Conservation (phyloP, 2,888 invertebrate species). For the Drosophila mimetica region DNA sequence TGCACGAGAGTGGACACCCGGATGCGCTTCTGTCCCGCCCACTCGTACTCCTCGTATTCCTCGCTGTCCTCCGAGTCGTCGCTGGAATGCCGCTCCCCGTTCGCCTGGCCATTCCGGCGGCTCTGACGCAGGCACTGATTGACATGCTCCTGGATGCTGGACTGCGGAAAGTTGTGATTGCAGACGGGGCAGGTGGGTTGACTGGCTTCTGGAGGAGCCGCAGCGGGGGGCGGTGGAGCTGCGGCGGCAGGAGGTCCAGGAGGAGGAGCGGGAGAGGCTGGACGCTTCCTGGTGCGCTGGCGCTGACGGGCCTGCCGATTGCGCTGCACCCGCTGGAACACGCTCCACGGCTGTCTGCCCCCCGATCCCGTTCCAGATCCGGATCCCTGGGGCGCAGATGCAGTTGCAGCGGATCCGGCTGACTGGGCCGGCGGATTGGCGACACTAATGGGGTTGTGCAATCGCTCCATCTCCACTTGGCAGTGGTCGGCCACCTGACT, state of each 20-base stretch:
- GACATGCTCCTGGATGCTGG: slow-evolving; percentile 90
- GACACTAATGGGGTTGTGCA: slow-evolving; percentile 76
- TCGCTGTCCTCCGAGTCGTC: slow-evolving; percentile 89
- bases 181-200: slow-evolving; percentile 90
- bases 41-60: slow-evolving; percentile 93
- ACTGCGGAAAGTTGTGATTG: slow-evolving; percentile 88
- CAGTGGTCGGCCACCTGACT: slow-evolving; percentile 94
- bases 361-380: slow-evolving; percentile 18
- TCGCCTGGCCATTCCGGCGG: slow-evolving; percentile 54
- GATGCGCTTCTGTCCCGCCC: slow-evolving; percentile 95
- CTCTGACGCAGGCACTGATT: slow-evolving; percentile 87
- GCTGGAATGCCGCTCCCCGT: slow-evolving; percentile 83
- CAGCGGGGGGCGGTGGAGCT: slow-evolving; percentile 12
- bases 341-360: slow-evolving; percentile 86
- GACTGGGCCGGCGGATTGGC: background rate
- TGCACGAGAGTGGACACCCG: slow-evolving; percentile 89
- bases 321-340: slow-evolving; percentile 89
- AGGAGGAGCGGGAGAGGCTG: slow-evolving; percentile 48
- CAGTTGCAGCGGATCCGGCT: slow-evolving; percentile 13
- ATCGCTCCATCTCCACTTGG: slow-evolving; percentile 90
- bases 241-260: slow-evolving; percentile 25
- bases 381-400: slow-evolving; percentile 3
- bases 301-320: slow-evolving; percentile 88
- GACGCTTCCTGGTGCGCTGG: slow-evolving; percentile 88
- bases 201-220: slow-evolving; percentile 19